Evolutionary conservation across 2,888 invertebrate genomes (phyloP), one percentile per base, ranked within the genome.

Genomic region (Phyto melanocephala): DNA sequence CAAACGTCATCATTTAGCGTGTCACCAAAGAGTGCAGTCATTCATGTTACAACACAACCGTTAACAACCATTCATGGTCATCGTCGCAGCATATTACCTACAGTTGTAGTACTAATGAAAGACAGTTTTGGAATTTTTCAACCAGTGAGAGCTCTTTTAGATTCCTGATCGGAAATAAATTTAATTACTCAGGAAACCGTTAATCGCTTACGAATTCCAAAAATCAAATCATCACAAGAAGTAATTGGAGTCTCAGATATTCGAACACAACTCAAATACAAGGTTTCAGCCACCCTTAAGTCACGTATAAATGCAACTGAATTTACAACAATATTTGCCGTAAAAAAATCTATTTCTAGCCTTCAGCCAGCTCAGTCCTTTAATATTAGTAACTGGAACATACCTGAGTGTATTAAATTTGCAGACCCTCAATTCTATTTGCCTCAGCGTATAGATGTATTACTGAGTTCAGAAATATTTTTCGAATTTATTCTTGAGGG

Each of bases 401-500:
- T 62, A 42, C 42, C 62, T 1, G 24, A 1, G 8, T 8, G 11
- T 6, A 3, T 62, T 11, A n/a, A 45, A 62, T 45, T 62, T 6
- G 62, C 62, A 24, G 42, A 62, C 5, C 13, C 24, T 6, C 1
- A 60, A 10, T 63, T 63, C 22, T 15, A 40, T 11, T 1, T 24
- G 8, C 42, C 42, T 13, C 62, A 58, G 6, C 58, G 35, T 20
- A 58, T 35, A n/a, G 58, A 58, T 20, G 3, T 58, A 2, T 4
- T 58, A 2, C 4, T 62, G 0, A 22, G 62, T 2, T 42, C 42
- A 0, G 62, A 62, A 62, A 42, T 24, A 42, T 62, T 42, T 13
- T 78, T 75, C n/a, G 78, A 82, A 20, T 10, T 78, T 1, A n/a
- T 81, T 3, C 47, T 70, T 6, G 68, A 47, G 15, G 77, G 70